These are phyloP conservation scores for Ichneumon xanthorius DNA, from an alignment of 2,888 invertebrate genomes.

Conservation along the genomic window DNA sequence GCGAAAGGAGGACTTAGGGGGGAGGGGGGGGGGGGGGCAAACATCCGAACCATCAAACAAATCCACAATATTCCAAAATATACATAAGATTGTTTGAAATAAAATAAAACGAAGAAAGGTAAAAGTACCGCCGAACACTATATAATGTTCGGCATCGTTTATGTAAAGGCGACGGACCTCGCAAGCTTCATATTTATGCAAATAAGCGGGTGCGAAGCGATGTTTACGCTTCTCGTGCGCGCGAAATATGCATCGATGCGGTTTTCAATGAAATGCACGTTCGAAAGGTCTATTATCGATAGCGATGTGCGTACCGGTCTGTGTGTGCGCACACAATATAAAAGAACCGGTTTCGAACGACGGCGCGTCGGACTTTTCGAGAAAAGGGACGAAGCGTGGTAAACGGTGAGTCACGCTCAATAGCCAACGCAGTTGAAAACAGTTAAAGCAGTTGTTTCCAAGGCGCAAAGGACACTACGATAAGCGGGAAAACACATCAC, in stretches of 20 bases:
- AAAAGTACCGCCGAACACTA: background rate
- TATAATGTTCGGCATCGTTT: background rate
- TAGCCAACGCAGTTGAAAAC: background rate
- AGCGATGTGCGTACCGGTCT: background rate
- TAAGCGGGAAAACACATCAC: background rate
- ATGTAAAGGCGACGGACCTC: background rate
- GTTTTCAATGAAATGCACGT: conserved; percentile 52
- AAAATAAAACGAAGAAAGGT: background rate
- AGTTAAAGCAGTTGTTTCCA: background rate
- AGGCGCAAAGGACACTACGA: background rate
- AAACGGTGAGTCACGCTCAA: background rate
- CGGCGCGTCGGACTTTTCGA: background rate
- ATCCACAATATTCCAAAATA: too few relatives aligned
- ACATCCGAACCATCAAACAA: too few relatives aligned
- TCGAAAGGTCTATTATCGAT: conserved; percentile 40
- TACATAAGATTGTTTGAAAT: too few relatives aligned
- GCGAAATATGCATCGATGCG: conserved; percentile 59
- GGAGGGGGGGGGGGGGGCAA: too few relatives aligned
- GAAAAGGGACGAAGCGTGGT: background rate
- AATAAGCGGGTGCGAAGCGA: conserved; percentile 37
- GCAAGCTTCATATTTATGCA: conserved; percentile 46
- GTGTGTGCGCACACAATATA: background rate
- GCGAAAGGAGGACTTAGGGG: too few relatives aligned
- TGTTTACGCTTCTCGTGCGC: conserved; percentile 55
- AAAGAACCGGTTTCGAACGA: conserved; percentile 36